Evolutionary conservation across 2,797 vertebrate genomes (phyloP), one percentile per base, ranked within the genome.

Genomic region (Lutjanus campechanus): DNA sequence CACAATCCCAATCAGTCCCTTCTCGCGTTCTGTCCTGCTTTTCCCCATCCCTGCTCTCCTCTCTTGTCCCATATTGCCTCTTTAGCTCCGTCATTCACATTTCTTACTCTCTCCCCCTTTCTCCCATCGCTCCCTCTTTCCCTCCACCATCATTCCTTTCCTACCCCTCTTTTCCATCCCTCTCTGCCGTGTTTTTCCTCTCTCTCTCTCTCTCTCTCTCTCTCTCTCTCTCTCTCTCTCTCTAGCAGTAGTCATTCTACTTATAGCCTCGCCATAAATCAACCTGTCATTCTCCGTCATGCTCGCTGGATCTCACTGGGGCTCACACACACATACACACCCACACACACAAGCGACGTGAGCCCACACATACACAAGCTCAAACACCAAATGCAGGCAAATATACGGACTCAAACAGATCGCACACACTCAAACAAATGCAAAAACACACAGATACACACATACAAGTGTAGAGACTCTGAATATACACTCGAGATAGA

Each of bases 201-300:
- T 11, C 0, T 36, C 66, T 43, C 56, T 17, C 60, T 63, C 80
- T 49, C 65, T 67, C 66, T 11, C 4, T 36, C 66, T 16, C 12
- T 22, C 60, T 17, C 56, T 41, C 19, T 17, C 61, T 9, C 61
- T 5, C 65, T 8, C 65, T 10, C 63, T 20, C 76, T 68, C 81
- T 83, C 79, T 25, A 85, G 83, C 89, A 88, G 81, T 85, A 93
- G 90, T 93, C 92, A 93, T 93, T 93, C 93, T 95, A 95, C 94
- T 95, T 95, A 95, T 95, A 96, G 95, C 92, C 87, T 88, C 68
- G 89, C 93, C 94, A 95, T 95, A 95, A 96, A 96, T 96, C 95
- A 96, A 94, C 91, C 94, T 95, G 95, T 96, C 95, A 96, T 94
- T 94, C 94, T 92, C 91, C 93, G 95, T 95, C 94, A 95, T 93